Conservation (phyloP, 2,888 invertebrate genomes). For the Lasioglossum zephyrum region DNA sequence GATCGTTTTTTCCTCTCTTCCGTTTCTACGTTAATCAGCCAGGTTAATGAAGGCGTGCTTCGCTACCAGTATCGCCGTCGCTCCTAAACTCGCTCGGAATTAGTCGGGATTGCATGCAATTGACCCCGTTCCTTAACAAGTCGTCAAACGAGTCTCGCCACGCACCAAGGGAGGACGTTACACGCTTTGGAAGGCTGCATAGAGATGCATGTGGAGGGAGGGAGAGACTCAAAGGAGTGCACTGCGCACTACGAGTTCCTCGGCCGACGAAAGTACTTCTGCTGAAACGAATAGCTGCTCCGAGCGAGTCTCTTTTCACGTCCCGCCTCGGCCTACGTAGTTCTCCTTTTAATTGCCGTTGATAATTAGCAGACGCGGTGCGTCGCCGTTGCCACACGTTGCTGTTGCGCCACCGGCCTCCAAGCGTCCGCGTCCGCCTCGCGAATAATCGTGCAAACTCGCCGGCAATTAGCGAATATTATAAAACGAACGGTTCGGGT, state of each 20-base stretch:
- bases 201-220: not conserved
- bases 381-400: not conserved
- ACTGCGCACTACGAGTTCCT: slow-evolving; percentile 23
- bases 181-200: slow-evolving; percentile 36
- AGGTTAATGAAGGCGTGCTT: slow-evolving; percentile 44
- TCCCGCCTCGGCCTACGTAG: not conserved
- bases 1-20: slow-evolving; percentile 55
- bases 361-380: slow-evolving; percentile 44
- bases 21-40: slow-evolving; percentile 50
- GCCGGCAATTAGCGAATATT: slow-evolving; percentile 12
- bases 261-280: slow-evolving; percentile 34
- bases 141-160: slow-evolving; percentile 67
- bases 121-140: slow-evolving; percentile 74
- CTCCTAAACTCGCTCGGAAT: slow-evolving; percentile 65
- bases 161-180: slow-evolving; percentile 59
- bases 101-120: slow-evolving; percentile 73
- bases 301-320: not conserved
- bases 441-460: slow-evolving; percentile 26
- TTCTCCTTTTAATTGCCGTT: slow-evolving; percentile 42
- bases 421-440: slow-evolving; percentile 6
- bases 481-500: slow-evolving; percentile 5
- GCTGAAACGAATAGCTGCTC: slow-evolving; percentile 19
- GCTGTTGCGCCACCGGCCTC: slow-evolving; percentile 14
- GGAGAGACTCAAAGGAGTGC: slow-evolving; percentile 21
- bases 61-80: slow-evolving; percentile 62